These are phyloP conservation scores for Mongoloraphidia duomilia DNA, from an alignment of 2,888 invertebrate genomes.

Conservation along the genomic window DNA sequence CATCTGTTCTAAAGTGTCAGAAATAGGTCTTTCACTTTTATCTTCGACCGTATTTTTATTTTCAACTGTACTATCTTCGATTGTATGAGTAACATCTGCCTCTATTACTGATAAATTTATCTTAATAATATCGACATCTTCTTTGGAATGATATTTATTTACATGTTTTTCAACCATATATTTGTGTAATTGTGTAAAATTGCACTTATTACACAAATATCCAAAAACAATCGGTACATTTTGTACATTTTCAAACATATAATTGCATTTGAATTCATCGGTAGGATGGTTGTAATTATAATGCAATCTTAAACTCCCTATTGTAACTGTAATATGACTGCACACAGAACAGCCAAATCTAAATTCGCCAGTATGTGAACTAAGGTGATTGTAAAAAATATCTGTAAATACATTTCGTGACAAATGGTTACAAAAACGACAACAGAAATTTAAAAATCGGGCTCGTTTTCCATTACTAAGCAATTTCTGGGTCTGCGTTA, in stretches of 20 bases:
- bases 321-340: constrained; percentile 19
- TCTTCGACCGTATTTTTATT: constrained; percentile 18
- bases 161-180: constrained; percentile 48
- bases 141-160: constrained; percentile 35
- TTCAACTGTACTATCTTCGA: constrained; percentile 21
- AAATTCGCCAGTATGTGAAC: constrained; percentile 66
- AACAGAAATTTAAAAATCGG: constrained; percentile 20
- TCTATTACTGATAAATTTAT: constrained; percentile 22
- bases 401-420: constrained; percentile 18
- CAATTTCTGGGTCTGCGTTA: constrained; percentile 26
- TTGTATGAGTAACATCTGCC: constrained; percentile 13
- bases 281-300: too few species aligned
- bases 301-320: background rate
- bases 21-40: background rate
- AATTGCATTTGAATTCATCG: too few species aligned
- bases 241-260: background rate
- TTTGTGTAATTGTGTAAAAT: constrained; percentile 53
- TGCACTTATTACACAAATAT: constrained; percentile 55
- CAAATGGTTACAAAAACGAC: constrained; percentile 25
- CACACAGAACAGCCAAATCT: constrained; percentile 51
- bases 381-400: constrained; percentile 56
- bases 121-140: constrained; percentile 29
- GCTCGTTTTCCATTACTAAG: constrained; percentile 20
- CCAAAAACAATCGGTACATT: constrained; percentile 29
- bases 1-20: too few species aligned